Conservation (phyloP, 2,797 vertebrate species). For the Siniperca scherzeri region DNA sequence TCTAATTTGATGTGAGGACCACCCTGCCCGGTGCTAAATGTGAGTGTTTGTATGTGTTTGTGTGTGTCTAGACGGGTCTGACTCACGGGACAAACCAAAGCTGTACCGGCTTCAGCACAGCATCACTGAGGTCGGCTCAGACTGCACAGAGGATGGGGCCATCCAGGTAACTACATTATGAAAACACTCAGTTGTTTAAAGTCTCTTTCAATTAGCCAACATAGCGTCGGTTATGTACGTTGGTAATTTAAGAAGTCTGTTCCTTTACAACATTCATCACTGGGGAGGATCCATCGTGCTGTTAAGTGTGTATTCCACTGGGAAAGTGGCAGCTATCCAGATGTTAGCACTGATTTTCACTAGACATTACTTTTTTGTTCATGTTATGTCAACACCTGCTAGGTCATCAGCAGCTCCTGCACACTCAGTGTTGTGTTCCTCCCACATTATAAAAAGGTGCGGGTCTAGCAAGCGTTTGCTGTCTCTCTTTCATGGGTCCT, state of each 20-base stretch:
- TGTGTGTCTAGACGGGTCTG: slow-evolving; percentile 91
- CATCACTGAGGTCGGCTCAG: slow-evolving; percentile 96
- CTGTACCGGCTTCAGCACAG: slow-evolving; percentile 97
- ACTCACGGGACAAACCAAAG: slow-evolving; percentile 98
- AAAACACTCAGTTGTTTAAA: neutral
- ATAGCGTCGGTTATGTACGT: too few species aligned
- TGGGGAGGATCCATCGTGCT: too few species aligned
- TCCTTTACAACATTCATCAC: too few species aligned
- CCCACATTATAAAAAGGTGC: neutral
- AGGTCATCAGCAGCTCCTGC: neutral
- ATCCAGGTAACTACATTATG: slow-evolving; percentile 89
- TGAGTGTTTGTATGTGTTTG: slow-evolving; percentile 35
- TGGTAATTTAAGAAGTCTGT: too few species aligned
- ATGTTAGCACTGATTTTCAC: neutral
- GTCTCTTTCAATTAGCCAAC: too few species aligned
- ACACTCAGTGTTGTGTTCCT: neutral
- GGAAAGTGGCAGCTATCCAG: neutral
- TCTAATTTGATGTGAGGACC: neutral
- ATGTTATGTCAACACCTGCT: neutral
- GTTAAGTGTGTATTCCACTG: too few species aligned
- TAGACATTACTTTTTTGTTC: neutral
- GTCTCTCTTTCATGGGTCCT: too few species aligned
- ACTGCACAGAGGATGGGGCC: slow-evolving; percentile 93
- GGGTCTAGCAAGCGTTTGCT: too few species aligned
- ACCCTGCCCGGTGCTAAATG: neutral